phyloP scores from a whole-genome alignment of 35 echinoderm and acorn worm species.

The Eucidaris tribuloides region DNA sequence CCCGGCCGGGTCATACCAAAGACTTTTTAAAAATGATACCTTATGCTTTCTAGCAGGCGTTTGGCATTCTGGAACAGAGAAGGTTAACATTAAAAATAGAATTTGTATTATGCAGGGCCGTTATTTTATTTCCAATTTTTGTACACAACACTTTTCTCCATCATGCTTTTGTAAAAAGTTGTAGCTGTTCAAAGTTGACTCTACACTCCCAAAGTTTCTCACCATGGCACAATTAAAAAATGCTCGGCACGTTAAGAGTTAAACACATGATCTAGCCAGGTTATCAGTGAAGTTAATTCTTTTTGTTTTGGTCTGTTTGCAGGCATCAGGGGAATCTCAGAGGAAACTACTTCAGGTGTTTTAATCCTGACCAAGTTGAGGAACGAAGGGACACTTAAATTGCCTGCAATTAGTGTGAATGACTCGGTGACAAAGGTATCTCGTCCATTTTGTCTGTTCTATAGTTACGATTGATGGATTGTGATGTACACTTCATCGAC shows the following conservation, averaged over 20 bases:
- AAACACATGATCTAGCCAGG: not conserved
- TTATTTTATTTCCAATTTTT: too few species aligned
- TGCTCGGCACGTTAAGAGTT: not conserved
- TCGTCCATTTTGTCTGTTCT: too few species aligned
- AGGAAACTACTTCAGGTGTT: constrained; percentile 89
- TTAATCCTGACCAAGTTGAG: constrained; percentile 81
- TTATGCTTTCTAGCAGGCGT: too few species aligned
- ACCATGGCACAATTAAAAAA: not conserved
- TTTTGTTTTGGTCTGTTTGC: not conserved
- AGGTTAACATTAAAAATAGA: too few species aligned
- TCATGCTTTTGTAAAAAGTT: not conserved
- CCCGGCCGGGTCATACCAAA: too few species aligned
- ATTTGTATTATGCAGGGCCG: too few species aligned
- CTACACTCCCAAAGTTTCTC: not conserved
- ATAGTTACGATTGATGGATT: too few species aligned
- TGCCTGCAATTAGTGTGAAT: constrained; percentile 89
- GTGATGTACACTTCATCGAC: too few species aligned
- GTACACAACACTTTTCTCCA: too few species aligned
- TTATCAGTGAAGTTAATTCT: not conserved
- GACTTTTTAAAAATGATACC: too few species aligned
- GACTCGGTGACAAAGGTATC: constrained; percentile 95
- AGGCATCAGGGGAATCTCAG: constrained; percentile 79
- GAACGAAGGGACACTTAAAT: constrained; percentile 57
- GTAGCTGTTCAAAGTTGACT: not conserved
- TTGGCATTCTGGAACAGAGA: too few species aligned